Evolutionary conservation across 2,113 vertebrate species (phyloP).

Genomic region (Ahaetulla prasina): DNA sequence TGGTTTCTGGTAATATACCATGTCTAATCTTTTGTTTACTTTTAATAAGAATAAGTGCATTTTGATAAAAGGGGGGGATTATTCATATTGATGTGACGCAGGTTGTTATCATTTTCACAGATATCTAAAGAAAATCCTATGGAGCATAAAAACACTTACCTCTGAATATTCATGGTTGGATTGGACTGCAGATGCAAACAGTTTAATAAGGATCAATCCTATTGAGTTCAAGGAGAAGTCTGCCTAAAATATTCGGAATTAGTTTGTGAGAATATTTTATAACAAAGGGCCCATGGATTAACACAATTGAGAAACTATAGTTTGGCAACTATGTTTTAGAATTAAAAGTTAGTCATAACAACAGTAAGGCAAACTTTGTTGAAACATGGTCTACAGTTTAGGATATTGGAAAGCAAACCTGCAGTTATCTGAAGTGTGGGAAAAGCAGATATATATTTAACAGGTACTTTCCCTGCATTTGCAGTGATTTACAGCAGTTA

Average conservation of each 20-base stretch:
- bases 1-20: background rate
- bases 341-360: background rate
- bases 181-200: background rate
- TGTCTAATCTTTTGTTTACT: background rate
- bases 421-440: background rate
- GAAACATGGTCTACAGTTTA: constrained; percentile 7
- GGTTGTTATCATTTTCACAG: background rate
- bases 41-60: background rate
- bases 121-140: background rate
- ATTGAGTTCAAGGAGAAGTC: background rate
- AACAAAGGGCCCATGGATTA: background rate
- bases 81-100: background rate
- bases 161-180: background rate
- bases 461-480: constrained; percentile 24
- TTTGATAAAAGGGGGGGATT: background rate
- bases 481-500: background rate
- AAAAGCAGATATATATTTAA: constrained; percentile 10
- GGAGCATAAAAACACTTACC: background rate
- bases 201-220: background rate
- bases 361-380: background rate
- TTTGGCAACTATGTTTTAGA: background rate
- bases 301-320: background rate
- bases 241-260: background rate
- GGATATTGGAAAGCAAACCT: constrained; percentile 3
- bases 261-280: background rate